Base-by-base conservation (phyloP, 1,140 invertebrate genomes). In the Psilanteris sp. region DNA sequence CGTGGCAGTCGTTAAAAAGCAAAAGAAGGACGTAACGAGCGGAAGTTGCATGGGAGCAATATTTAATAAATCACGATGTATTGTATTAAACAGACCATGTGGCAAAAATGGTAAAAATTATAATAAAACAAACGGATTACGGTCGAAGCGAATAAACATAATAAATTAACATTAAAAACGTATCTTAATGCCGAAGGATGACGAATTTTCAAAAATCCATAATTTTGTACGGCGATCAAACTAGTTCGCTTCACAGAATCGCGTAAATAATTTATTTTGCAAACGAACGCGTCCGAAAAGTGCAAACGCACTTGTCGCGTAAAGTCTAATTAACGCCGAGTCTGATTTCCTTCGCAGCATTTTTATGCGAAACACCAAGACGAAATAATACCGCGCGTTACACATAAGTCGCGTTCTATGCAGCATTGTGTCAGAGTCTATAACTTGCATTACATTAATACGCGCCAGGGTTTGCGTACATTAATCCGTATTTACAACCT, bases 401-500 rank as follows among this genome's bases (percentile, higher is more conserved):
- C 20, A 39, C 29, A 44, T 54, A 44, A 54, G 61, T 66, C 46
- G 61, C 48, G 34, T 66, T 27, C 54, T 44, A 16, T 31, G 37
- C 48, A 3, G 29, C 62, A 46, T 36, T 54, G 36, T 32, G 48
- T 67, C 39, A 54, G 24, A 27, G 24, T 71, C 67, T 46, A 71
- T 71, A 71, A 61, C 46, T 61, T 43, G 27, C 20, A 26, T 43
- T 41, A 54, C 66, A 44, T 52, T 70, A 59, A 52, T 52, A 39
- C 36, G 39, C 13, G 34, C 9, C 27, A 13, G 15, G 36, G 37
- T 48, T 31, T 54, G 67, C 37, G 55, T 14, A 22, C 67, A 48
- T 55, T 71, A 61, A 71, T 71, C 67, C 10, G 48, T 71, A 70
- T 71, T 71, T 55, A 62, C 55, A 61, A 34, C 67, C 55, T 37